Evolutionary conservation across 1,140 invertebrate genomes (phyloP).

Genomic region (Dendroctonus valens): DNA sequence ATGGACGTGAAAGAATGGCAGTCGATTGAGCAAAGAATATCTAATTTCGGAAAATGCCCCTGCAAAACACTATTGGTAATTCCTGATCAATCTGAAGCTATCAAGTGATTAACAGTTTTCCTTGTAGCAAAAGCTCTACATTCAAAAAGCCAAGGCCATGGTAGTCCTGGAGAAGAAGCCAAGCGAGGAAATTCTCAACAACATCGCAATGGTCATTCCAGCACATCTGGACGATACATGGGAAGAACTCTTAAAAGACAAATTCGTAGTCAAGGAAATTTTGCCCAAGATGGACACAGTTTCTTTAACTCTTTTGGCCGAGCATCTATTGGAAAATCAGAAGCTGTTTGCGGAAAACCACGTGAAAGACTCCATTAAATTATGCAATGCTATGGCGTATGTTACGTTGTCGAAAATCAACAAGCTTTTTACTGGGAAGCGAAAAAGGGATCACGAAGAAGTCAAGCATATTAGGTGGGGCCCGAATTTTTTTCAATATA

Average conservation of each 20-base stretch:
- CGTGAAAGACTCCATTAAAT: constrained; percentile 28
- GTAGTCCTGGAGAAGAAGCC: constrained; percentile 39
- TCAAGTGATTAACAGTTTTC: constrained; percentile 19
- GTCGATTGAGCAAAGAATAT: constrained; percentile 46
- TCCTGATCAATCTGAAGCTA: not conserved
- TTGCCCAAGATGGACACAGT: constrained; percentile 38
- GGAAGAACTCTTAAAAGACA: constrained; percentile 39
- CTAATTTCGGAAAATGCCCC: constrained; percentile 47
- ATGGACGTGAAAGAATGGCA: constrained; percentile 44
- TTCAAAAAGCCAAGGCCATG: constrained; percentile 44
- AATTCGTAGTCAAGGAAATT: constrained; percentile 40
- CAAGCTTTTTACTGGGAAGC: constrained; percentile 39
- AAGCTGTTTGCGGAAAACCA: constrained; percentile 10
- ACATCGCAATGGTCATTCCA: constrained; percentile 37
- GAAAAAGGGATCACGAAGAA: constrained; percentile 16
- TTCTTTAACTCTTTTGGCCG: constrained; percentile 19
- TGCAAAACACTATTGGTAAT: constrained; percentile 35
- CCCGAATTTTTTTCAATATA: not conserved
- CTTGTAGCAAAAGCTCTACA: constrained; percentile 45
- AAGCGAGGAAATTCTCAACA: constrained; percentile 35
- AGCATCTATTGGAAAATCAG: constrained; percentile 29
- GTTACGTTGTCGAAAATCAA: constrained; percentile 38
- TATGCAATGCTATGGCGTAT: constrained; percentile 33
- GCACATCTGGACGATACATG: constrained; percentile 38
- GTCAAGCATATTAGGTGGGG: constrained; percentile 10